A percentile compares a stretch with the other conserved stretches of the same genome.
Evolutionary conservation across 2,888 invertebrate genomes (phyloP).

Genomic region (Erynnis tages): DNA sequence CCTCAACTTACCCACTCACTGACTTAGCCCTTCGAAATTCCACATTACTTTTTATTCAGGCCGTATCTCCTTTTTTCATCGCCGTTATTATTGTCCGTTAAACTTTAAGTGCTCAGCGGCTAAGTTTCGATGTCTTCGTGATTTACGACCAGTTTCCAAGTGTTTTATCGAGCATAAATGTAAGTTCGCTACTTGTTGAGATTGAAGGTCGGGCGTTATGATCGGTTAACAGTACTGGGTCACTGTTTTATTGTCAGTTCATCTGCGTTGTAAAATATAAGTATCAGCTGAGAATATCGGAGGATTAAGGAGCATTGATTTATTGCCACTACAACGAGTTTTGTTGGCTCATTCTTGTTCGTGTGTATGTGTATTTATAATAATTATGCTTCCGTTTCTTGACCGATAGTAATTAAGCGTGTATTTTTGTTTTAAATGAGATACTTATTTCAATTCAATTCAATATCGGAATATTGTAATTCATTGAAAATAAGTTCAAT

Average conservation of each 20-base stretch:
- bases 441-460: too few species aligned
- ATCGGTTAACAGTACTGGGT: constrained; percentile 58
- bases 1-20: constrained; percentile 75
- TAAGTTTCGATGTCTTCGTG: constrained; percentile 77
- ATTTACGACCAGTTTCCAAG: constrained; percentile 77
- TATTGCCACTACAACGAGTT: background rate
- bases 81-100: constrained; percentile 80
- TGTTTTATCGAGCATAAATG: constrained; percentile 81
- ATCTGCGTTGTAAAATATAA: constrained; percentile 9
- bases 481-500: too few species aligned
- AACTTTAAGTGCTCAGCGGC: constrained; percentile 79
- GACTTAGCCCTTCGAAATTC: constrained; percentile 74
- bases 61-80: constrained; percentile 69
- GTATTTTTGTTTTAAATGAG: too few species aligned
- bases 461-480: too few species aligned
- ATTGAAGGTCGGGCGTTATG: constrained; percentile 73
- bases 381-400: too few species aligned
- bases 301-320: background rate
- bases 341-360: too few species aligned
- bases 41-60: constrained; percentile 77
- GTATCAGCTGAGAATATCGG: constrained; percentile 1
- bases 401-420: too few species aligned
- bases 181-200: constrained; percentile 76
- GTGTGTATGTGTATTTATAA: too few species aligned
- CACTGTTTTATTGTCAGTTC: constrained; percentile 44